Evolutionary conservation across 1,140 invertebrate species (phyloP), one percentile per base, ranked within the genome.

Genomic region (Drosophila pandora): DNA sequence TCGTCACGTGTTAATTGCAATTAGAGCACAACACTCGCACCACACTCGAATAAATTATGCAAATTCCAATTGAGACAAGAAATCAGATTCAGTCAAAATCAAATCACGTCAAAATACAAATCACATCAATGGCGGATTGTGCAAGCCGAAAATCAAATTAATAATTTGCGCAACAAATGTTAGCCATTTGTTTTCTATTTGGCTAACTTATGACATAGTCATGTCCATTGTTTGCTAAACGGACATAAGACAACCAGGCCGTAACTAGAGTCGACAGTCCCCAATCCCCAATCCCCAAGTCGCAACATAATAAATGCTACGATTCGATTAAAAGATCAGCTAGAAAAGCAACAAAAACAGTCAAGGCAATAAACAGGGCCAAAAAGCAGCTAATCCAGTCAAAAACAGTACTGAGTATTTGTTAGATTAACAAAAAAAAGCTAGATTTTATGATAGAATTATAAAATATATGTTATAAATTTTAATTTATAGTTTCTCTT

Each of bases 271-370:
- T 69, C 59, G 55, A 45, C 81, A 78, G 70, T 87, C 63, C 72
- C 50, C 58, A 79, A 34, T n/a, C n/a, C n/a, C 53, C 54, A 58
- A 73, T 39, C 41, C 34, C 70, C 69, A 53, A 34, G 39, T 62
- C 70, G 55, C 73, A 69, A 76, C 73, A 88, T 83, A 88, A 88
- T 88, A 88, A 88, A 88, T 88, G 83, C 76, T 88, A 76, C 83
- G 79, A 88, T 88, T 88, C 83, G 83, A 88, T 88, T 88, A 88
- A 88, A 88, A 88, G 83, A 88, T 88, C 83, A 88, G 83, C 82
- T 54, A 49, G 32, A 34, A 72, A 76, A 76, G 59, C 64, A 70
- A 57, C 39, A 62, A 61, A 54, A 63, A 32, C 41, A 52, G 54
- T 21, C 37, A n/a, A 28, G 41, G 5, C 17, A 32, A 13, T 53